These are phyloP conservation scores for Coenonympha arcania DNA, from an alignment of 2,888 invertebrate species.

Conservation along the genomic window DNA sequence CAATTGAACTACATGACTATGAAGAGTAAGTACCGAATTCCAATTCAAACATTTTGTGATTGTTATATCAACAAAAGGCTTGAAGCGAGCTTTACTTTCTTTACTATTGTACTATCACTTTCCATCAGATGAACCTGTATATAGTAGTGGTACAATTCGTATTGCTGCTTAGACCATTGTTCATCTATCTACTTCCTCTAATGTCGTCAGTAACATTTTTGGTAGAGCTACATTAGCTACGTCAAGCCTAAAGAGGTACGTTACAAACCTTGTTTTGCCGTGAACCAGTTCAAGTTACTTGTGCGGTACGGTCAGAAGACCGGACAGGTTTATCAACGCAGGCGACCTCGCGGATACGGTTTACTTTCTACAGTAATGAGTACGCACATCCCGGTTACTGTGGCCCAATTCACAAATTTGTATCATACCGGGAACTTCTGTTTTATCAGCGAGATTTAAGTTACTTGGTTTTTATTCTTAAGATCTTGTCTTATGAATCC, in stretches of 20 bases:
- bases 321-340: conserved; percentile 64
- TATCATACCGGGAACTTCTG: neutral
- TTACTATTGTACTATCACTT: neutral
- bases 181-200: too few relatives aligned
- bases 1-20: too few relatives aligned
- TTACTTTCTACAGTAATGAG: conserved; percentile 67
- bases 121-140: neutral
- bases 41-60: neutral
- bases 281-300: conserved; percentile 60
- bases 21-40: too few relatives aligned
- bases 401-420: conserved; percentile 22
- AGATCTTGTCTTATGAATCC: too few relatives aligned
- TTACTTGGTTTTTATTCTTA: neutral
- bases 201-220: neutral
- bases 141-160: too few relatives aligned
- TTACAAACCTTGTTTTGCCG: conserved; percentile 54
- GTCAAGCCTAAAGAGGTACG: conserved; percentile 47
- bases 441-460: neutral
- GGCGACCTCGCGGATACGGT: conserved; percentile 66
- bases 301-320: conserved; percentile 40
- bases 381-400: conserved; percentile 50
- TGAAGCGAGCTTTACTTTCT: neutral
- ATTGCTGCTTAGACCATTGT: neutral
- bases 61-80: neutral
- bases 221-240: conserved; percentile 42